Evolutionary conservation across 2,888 invertebrate species (phyloP).

Genomic region (Buathra laborator): DNA sequence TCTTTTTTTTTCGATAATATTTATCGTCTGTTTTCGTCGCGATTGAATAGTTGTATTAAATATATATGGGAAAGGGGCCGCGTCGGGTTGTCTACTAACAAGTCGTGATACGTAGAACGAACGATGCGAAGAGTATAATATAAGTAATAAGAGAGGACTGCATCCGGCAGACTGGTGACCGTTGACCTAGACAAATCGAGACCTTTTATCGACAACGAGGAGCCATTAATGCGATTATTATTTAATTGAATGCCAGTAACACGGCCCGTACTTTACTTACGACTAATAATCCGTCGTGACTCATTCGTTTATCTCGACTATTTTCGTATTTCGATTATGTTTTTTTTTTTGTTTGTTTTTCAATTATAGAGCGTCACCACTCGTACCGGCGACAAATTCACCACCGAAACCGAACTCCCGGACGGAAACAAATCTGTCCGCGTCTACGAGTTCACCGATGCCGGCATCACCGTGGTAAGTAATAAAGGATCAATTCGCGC

Average conservation of each 20-base stretch:
- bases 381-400: slow-evolving; percentile 78
- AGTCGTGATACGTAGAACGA: neutral
- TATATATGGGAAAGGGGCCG: neutral
- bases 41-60: neutral
- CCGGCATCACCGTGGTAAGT: slow-evolving; percentile 82
- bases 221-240: slow-evolving; percentile 50
- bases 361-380: slow-evolving; percentile 78
- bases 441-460: slow-evolving; percentile 81
- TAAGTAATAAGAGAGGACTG: neutral
- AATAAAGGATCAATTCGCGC: slow-evolving; percentile 66
- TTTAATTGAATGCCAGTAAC: slow-evolving; percentile 45
- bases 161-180: slow-evolving; percentile 41
- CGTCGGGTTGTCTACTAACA: neutral
- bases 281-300: slow-evolving; percentile 10
- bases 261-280: neutral
- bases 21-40: neutral
- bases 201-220: slow-evolving; percentile 21
- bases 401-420: slow-evolving; percentile 77
- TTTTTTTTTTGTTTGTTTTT: neutral
- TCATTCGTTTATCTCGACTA: neutral
- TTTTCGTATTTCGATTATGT: no score
- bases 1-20: neutral
- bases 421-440: slow-evolving; percentile 78
- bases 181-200: slow-evolving; percentile 38
- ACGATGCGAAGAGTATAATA: neutral